These are phyloP conservation scores for Hyppa rectilinea DNA, from an alignment of 2,888 invertebrate genomes.

Conservation along the genomic window DNA sequence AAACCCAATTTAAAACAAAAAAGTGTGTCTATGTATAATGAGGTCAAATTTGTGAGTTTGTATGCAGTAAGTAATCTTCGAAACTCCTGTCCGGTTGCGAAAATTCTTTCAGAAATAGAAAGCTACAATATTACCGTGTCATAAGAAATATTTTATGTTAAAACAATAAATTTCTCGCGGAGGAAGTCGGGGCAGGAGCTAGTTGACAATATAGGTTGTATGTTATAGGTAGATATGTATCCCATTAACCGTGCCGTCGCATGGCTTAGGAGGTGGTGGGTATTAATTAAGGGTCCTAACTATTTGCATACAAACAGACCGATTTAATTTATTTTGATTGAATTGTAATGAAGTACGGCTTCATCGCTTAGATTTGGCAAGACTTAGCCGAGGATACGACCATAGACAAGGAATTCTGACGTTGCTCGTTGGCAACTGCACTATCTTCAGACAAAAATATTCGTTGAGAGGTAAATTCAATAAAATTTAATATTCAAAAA, in stretches of 20 bases:
- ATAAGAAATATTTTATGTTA: not conserved
- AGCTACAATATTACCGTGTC: not conserved
- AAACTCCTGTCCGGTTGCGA: not conserved
- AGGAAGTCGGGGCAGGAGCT: not conserved
- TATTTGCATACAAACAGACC: slow-evolving; percentile 56
- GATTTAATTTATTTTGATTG: slow-evolving; percentile 48
- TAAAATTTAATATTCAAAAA: not conserved
- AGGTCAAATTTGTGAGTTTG: not conserved
- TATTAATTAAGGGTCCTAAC: slow-evolving; percentile 33
- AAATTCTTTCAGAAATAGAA: not conserved
- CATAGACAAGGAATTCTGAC: not conserved
- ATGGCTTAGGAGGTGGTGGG: not conserved
- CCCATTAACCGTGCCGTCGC: not conserved
- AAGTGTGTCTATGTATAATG: not conserved
- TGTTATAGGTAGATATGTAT: slow-evolving; percentile 34
- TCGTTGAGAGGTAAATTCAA: not conserved
- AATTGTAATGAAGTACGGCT: slow-evolving; percentile 25
- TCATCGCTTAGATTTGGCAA: not conserved
- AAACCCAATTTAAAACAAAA: no score
- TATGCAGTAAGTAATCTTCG: not conserved
- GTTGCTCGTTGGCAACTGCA: not conserved
- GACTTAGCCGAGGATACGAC: not conserved
- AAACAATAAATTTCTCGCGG: not conserved
- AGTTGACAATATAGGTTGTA: slow-evolving; percentile 8
- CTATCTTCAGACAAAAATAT: not conserved